Evolutionary conservation across 2,888 invertebrate genomes (phyloP), one percentile per base, ranked within the genome.

Genomic region (Drosophila kanekoi): DNA sequence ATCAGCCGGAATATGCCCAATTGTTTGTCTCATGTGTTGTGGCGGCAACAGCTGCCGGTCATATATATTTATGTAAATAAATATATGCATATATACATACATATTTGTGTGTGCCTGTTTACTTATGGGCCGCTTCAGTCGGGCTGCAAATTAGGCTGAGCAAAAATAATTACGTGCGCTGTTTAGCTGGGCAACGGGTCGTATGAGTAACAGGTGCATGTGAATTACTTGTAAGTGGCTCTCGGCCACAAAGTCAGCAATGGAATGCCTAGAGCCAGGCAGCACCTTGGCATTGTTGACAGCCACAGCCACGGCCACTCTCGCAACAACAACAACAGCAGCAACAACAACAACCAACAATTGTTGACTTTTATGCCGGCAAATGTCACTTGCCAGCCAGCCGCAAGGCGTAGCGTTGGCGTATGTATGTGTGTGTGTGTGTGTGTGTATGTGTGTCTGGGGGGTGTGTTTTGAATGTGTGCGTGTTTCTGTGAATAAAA

Each of bases 311-410:
- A 77, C 74, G 88, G 83, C 77, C 71, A 72, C 35, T 35, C 16
- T 8, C 13, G 40, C 71, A 63, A 54, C 60, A 74, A 38, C 51
- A 63, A 20, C 70, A 47, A 23, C 64, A 67, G 38, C 67, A 73
- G 38, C 67, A 73, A 35, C 52, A 81, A 63, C 67, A 86, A 70
- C 75, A 70, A 48, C 70, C 71, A 72, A 73, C 72, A 82, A 78
- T 82, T 73, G 89, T 86, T 85, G 85, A 85, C 89, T 88, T 86
- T 88, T 77, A 89, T 89, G 87, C 83, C 80, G 66, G 87, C 70
- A 72, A 88, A 87, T 81, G 89, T 89, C 88, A 87, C 67, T 79
- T 85, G 86, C 69, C 79, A 81, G 64, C 65, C 56, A 48, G 70
- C 87, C 83, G 62, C 35, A 68, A 71, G 80, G 71, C 66, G 58